Base-by-base conservation (phyloP, 2,797 vertebrate genomes). In the Danio kyathit region DNA sequence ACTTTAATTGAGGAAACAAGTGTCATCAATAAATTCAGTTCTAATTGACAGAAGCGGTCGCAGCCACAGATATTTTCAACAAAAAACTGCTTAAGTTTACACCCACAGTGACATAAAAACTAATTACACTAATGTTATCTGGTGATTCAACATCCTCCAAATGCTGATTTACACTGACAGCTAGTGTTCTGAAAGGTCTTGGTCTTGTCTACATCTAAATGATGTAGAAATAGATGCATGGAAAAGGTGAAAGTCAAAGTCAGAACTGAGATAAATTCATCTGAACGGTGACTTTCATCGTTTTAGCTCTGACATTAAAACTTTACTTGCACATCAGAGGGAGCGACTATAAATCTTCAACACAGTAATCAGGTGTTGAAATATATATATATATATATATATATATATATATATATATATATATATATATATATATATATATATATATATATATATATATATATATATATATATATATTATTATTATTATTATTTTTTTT, bases 171-270 rank as follows among this genome's bases (percentile, higher is more conserved):
- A 60, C 46, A 5, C 52, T 16, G 54, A 16, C 3, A 19, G 54
- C 12, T 5, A 11, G 54, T 5, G 7, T 49, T 48, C 5, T 46
- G 51, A 46, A 56, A 46, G 41, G 63, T 76, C 51, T 13, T 5
- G 10, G 49, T 65, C 74, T 67, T 14, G 11, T 16, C 51, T 70
- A 11, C 29, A 40, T 79, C 29, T 67, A 70, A 60, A 78, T 43
- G 44, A 17, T 8, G 52, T 56, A 9, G 51, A 46, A 44, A 38
- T 49, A 76, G 40, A 76, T 6, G 74, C 74, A 8, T 46, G 10
- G 14, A 29, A 67, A 76, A 56, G 49, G 74, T 76, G 61, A 76
- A 76, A 67, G 63, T 67, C 63, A 57, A 48, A 54, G 49, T 44
- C 41, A 67, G 75, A 67, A 77, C 63, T 38, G 52, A 43, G 16